phyloP scores from a whole-genome alignment of 2,113 vertebrate species.

The Pseudois nayaur region DNA sequence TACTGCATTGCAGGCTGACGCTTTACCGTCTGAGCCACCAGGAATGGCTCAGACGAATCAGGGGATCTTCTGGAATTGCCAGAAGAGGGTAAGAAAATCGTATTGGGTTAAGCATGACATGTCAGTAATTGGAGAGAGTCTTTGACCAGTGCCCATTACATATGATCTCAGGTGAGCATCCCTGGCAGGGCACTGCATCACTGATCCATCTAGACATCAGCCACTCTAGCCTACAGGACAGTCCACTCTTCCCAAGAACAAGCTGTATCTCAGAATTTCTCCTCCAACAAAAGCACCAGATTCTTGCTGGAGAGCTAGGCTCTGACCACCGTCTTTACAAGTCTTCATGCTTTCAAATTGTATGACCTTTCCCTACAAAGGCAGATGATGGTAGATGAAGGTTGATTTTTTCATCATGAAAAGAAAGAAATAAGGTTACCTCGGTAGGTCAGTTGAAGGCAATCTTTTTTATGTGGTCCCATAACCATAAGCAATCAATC shows the following conservation, averaged over 20 bases:
- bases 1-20: rapidly evolving
- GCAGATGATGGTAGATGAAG: background rate
- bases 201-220: background rate
- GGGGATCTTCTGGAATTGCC: background rate
- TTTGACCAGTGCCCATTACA: background rate
- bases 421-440: background rate
- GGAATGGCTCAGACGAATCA: background rate
- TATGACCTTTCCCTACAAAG: background rate
- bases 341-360: background rate
- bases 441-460: background rate
- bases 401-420: background rate
- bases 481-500: background rate
- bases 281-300: background rate
- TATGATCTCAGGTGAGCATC: background rate
- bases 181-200: background rate
- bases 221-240: background rate
- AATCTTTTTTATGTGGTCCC: background rate
- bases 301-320: background rate
- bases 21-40: background rate
- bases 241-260: background rate
- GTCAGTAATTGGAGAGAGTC: background rate
- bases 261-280: background rate
- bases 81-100: background rate
- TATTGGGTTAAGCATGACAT: background rate
- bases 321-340: background rate